Base-by-base conservation (phyloP, 2,888 invertebrate genomes). In the Podotricha telesiphe region DNA sequence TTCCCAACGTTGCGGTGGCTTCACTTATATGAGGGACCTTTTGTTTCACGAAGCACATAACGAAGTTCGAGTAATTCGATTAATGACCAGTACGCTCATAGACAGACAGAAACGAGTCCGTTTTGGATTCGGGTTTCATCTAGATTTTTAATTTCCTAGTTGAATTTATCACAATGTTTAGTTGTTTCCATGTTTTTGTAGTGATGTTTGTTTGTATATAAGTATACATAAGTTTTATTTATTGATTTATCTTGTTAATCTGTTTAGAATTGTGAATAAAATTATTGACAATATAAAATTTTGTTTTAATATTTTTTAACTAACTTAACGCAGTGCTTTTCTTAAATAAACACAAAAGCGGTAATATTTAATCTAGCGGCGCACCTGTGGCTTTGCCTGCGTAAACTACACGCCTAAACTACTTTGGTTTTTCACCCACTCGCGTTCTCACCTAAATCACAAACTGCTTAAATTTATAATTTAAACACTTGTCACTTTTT, bases 191-290 rank as follows among this genome's bases (percentile, higher is more conserved):
- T 65, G 42, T 81, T 87, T 88, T 89, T 89, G 80, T 91, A 90
- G 83, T 82, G 80, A 78, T 90, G 87, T 89, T 85, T 83, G 72
- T 91, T 91, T 92, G 88, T 92, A 89, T 86, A 86, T 92, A 92
- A 92, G 92, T 92, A 91, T 92, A 92, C 92, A 92, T 92, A 91
- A 85, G 82, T 91, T 92, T 91, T 90, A 91, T 86, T 84, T 86
- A 87, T 79, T 81, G 81, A 79, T 91, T 90, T 91, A 86, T 82
- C 78, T 82, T 86, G 80, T 80, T 81, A 80, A 78, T 75, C 74
- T 76, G 76, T 89, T 87, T 86, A 79, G 82, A 85, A 81, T 79
- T 82, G 82, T 80, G 80, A 86, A 84, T 42, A 84, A 86, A 87
- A 83, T 76, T 77, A 47, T 61, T 61, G 61, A 61, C 8, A 45